Conservation (phyloP, 2,797 vertebrate species). For the Perodicticus potto region DNA sequence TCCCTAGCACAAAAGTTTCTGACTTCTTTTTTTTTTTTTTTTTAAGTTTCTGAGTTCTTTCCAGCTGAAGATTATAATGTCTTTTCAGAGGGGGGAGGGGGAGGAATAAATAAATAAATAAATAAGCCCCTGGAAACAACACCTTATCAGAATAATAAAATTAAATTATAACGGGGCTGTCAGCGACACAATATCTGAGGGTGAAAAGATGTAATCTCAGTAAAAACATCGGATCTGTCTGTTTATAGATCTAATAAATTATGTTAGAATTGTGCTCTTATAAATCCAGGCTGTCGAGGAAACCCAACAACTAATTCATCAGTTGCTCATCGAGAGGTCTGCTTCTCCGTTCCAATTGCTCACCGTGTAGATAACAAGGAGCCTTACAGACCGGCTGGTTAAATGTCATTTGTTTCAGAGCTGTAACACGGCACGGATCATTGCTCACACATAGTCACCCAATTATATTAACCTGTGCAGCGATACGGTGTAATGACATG, state of each 20-base stretch:
- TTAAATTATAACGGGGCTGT: conserved; percentile 78
- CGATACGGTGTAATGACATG: conserved; percentile 91
- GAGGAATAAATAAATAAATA: conserved; percentile 13
- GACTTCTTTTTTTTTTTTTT: too few relatives aligned
- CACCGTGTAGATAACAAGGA: conserved; percentile 92
- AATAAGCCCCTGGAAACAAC: conserved; percentile 58
- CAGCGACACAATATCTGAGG: conserved; percentile 82
- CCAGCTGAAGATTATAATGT: conserved; percentile 65
- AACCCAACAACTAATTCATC: conserved; percentile 92
- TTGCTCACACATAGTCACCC: conserved; percentile 92
- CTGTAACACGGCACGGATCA: conserved; percentile 92
- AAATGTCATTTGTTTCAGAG: conserved; percentile 94
- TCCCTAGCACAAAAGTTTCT: conserved; percentile 28
- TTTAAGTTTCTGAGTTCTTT: conserved; percentile 54
- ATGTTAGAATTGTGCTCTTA: conserved; percentile 88
- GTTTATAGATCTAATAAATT: conserved; percentile 91
- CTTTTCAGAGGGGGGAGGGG: not conserved
- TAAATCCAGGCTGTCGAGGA: conserved; percentile 92
- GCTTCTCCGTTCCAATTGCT: conserved; percentile 89
- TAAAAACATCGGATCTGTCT: conserved; percentile 88
- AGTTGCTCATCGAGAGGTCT: conserved; percentile 88
- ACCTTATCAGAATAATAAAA: conserved; percentile 83
- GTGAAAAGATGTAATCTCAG: conserved; percentile 88
- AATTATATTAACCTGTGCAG: conserved; percentile 93
- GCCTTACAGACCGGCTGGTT: conserved; percentile 91